Conservation (phyloP, 2,888 invertebrate genomes). For the Drosophila maculinotata region DNA sequence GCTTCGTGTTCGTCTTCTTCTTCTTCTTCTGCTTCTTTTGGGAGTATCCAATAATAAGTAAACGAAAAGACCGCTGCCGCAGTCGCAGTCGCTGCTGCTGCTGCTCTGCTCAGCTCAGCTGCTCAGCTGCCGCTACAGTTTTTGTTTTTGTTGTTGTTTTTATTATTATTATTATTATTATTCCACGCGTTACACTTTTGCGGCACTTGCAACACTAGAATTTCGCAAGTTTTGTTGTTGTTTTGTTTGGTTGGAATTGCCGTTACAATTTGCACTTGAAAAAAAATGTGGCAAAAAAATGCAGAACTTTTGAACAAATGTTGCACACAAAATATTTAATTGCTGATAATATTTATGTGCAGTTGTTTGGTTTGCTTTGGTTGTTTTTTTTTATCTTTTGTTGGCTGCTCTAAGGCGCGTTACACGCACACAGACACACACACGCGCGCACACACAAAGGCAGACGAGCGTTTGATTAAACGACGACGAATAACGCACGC, state of each 20-base stretch:
- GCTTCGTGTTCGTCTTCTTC: background rate
- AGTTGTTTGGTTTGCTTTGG: slow-evolving; percentile 22
- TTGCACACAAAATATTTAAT: slow-evolving; percentile 15
- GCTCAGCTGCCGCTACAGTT: background rate
- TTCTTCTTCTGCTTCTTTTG: background rate
- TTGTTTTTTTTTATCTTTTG: too few species aligned
- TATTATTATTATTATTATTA: slow-evolving; percentile 7
- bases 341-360: slow-evolving; percentile 36
- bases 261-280: slow-evolving; percentile 45
- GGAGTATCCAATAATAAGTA: slow-evolving; percentile 37
- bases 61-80: background rate
- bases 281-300: slow-evolving; percentile 56
- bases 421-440: slow-evolving; percentile 33
- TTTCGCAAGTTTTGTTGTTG: slow-evolving; percentile 38
- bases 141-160: slow-evolving; percentile 15
- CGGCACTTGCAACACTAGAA: slow-evolving; percentile 45
- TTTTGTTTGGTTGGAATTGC: slow-evolving; percentile 26
- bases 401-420: slow-evolving; percentile 36
- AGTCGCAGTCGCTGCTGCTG: too few species aligned
- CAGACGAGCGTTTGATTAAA: slow-evolving; percentile 33
- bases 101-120: too few species aligned
- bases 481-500: slow-evolving; percentile 33
- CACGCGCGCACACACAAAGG: slow-evolving; percentile 18
- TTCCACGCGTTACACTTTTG: slow-evolving; percentile 37
- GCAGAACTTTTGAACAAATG: slow-evolving; percentile 15